These are phyloP conservation scores for Drosophila eohydei DNA, from an alignment of 2,888 invertebrate genomes.

Conservation along the genomic window DNA sequence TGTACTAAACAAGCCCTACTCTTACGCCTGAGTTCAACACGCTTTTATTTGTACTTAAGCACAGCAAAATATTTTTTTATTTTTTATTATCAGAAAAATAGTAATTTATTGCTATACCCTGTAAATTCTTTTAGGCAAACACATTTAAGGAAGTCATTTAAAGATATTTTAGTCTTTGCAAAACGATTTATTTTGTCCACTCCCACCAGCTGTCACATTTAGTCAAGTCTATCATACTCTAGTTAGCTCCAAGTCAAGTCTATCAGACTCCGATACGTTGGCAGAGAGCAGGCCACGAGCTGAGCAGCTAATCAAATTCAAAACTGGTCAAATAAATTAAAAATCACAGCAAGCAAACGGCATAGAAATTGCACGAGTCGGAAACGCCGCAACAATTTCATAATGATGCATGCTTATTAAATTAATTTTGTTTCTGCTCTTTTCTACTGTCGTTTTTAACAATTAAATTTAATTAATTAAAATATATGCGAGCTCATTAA, in stretches of 20 bases:
- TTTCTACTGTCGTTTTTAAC: conserved; percentile 23
- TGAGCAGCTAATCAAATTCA: conserved; percentile 42
- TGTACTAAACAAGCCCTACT: no score
- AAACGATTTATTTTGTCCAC: not conserved
- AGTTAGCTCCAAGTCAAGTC: not conserved
- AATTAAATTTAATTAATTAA: conserved; percentile 70
- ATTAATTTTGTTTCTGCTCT: not conserved
- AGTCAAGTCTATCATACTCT: not conserved
- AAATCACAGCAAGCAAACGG: conserved; percentile 52
- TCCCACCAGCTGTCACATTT: not conserved
- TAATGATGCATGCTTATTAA: conserved; percentile 36
- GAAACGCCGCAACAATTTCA: conserved; percentile 39
- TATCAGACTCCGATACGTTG: not conserved
- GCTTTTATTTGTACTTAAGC: no score
- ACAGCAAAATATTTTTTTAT: no score
- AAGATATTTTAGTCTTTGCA: not conserved
- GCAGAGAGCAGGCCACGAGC: conserved; percentile 1
- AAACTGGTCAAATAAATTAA: conserved; percentile 46
- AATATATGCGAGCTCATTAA: conserved; percentile 68
- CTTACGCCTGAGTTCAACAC: no score
- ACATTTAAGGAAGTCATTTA: not conserved
- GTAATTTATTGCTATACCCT: not conserved
- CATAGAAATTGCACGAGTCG: conserved; percentile 41
- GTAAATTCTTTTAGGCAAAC: not conserved
- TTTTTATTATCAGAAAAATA: no score